Evolutionary conservation across 2,888 invertebrate genomes (phyloP), one percentile per base, ranked within the genome.

Genomic region (Drosophila ochracea): DNA sequence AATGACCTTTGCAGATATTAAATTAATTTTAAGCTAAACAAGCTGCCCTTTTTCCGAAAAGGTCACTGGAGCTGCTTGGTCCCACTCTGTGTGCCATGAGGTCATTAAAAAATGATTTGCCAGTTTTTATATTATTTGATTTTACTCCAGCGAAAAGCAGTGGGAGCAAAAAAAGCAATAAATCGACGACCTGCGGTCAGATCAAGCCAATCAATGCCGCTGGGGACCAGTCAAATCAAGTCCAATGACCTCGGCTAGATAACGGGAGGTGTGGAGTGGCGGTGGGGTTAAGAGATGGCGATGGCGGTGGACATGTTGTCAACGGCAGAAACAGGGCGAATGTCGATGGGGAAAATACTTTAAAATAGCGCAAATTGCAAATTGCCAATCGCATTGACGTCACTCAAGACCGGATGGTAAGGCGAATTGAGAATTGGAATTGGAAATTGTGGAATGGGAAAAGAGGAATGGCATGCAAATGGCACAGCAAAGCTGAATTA

Each of bases 301-400:
- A 16, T 16, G 37, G 9, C n/a, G 28, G 30, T 16, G 41, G 28
- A n/a, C 41, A 41, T 31, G 28, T 33, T 57, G 65, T 59, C 65
- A 49, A 39, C 13, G 47, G 25, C 43, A 35, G 33, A 30, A 41
- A 39, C 52, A 31, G 6, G 11, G 41, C 33, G 39, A 61, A 28
- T 54, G 37, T 58, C 64, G 58, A 55, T 64, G 64, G 50, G 31
- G 47, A 35, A 68, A 68, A 60, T 52, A 53, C 61, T 73, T 80
- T 75, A 68, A 49, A 55, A 76, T 61, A 69, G 53, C 59, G 52
- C 61, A 82, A 82, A 55, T 83, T 72, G 52, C 60, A 71, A 84
- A 75, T 49, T 72, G 64, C 66, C 69, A 79, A 78, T 76, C 57
- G 73, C 78, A 84, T 84, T 84, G 84, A 84, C 84, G 84, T 84